Conservation (phyloP, 2,888 invertebrate species). For the Tetragonisca angustula region DNA sequence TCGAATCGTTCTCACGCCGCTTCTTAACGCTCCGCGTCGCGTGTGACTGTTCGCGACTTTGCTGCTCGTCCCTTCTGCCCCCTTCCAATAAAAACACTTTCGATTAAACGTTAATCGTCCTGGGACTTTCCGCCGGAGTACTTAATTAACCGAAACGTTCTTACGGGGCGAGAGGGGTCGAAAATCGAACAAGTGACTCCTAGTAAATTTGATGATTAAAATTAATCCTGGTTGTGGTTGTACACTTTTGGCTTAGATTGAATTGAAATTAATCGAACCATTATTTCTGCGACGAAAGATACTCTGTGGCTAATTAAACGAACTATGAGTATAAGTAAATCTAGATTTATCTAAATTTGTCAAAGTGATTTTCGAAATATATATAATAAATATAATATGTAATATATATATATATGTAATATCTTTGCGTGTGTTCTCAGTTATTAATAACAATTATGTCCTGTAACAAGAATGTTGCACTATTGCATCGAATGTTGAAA, state of each 20-base stretch:
- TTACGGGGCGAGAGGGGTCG: not conserved
- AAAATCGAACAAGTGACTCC: not conserved
- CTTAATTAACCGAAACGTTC: conserved; percentile 5
- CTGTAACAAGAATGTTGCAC: not conserved
- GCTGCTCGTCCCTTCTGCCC: not conserved
- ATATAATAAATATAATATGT: too few relatives aligned
- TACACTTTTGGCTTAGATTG: too few relatives aligned
- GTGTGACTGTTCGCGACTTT: conserved; percentile 19
- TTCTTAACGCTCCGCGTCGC: conserved; percentile 5
- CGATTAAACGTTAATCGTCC: conserved; percentile 39
- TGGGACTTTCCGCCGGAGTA: conserved; percentile 25
- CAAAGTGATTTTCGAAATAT: too few relatives aligned
- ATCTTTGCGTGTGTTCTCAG: not conserved
- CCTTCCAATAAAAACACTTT: conserved; percentile 22
- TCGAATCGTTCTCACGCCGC: conserved; percentile 22
- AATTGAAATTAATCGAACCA: too few relatives aligned
- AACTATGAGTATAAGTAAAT: too few relatives aligned
- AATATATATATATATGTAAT: not conserved
- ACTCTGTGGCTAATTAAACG: too few relatives aligned
- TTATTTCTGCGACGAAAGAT: too few relatives aligned
- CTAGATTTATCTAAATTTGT: too few relatives aligned
- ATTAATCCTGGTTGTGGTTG: too few relatives aligned
- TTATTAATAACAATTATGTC: not conserved
- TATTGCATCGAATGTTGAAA: not conserved
- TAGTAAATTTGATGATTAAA: not conserved